phyloP scores from a whole-genome alignment of 2,888 invertebrate genomes.

The Cataglyphis cursor region DNA sequence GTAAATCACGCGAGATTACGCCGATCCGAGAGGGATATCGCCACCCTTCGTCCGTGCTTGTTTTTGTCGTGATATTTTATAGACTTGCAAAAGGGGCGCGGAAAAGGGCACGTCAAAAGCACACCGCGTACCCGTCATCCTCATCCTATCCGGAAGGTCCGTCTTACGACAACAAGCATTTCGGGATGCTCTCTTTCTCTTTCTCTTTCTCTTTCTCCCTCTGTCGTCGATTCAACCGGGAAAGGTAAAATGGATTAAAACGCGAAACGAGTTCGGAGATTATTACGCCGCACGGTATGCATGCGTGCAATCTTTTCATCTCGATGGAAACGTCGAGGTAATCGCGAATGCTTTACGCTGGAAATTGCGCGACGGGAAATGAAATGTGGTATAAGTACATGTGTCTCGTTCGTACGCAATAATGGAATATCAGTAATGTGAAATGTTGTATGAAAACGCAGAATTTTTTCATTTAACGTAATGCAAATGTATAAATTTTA shows the following conservation, averaged over 20 bases:
- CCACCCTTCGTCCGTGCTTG: constrained; percentile 71
- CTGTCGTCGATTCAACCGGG: neutral
- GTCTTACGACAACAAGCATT: constrained; percentile 39
- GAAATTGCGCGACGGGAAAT: constrained; percentile 40
- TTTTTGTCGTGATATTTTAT: constrained; percentile 83
- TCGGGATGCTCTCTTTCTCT: constrained; percentile 40
- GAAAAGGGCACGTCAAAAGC: constrained; percentile 72
- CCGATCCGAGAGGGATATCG: constrained; percentile 18
- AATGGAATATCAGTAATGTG: constrained; percentile 33
- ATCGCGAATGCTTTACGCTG: constrained; percentile 28
- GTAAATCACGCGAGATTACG: constrained; percentile 74
- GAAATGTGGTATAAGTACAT: constrained; percentile 22
- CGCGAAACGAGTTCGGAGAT: constrained; percentile 31
- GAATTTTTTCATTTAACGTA: neutral
- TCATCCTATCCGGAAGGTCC: constrained; percentile 45
- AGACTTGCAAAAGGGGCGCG: constrained; percentile 74
- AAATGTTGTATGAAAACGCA: neutral
- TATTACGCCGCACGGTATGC: neutral
- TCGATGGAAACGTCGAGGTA: constrained; percentile 41
- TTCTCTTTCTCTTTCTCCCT: neutral
- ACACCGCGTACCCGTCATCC: constrained; percentile 73
- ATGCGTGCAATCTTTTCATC: constrained; percentile 33
- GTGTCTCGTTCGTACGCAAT: neutral
- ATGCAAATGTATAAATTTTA: neutral
- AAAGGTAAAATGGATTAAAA: constrained; percentile 66